These are phyloP conservation scores for Zonotrichia leucophrys DNA, from an alignment of 2,113 vertebrate species.

Conservation along the genomic window DNA sequence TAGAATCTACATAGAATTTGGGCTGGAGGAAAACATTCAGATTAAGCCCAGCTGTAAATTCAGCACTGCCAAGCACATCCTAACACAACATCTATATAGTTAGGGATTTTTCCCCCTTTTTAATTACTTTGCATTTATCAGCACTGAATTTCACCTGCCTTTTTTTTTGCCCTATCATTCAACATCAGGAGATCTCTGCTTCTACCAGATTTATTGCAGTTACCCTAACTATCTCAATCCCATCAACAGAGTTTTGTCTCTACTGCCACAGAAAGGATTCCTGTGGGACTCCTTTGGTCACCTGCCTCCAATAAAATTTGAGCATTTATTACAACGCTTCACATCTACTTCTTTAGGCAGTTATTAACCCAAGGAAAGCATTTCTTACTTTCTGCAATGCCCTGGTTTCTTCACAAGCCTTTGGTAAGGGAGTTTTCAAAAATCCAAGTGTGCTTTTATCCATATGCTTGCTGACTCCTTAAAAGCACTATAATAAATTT, in stretches of 20 bases:
- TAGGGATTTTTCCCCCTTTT: neutral
- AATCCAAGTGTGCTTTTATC: neutral
- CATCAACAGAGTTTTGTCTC: neutral
- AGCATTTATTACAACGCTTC: neutral
- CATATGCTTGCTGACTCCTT: neutral
- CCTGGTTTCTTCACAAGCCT: neutral
- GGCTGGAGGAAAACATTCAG: neutral
- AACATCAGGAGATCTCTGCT: neutral
- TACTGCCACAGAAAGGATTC: neutral
- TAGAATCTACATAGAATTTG: no score
- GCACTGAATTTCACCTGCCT: neutral
- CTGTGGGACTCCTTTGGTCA: neutral
- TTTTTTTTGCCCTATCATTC: neutral
- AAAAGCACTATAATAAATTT: conserved; percentile 12
- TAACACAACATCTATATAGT: neutral
- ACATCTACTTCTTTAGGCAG: neutral
- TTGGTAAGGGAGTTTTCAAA: neutral
- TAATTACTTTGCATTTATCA: neutral
- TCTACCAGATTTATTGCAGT: neutral
- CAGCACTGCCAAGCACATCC: neutral
- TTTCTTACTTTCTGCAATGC: neutral
- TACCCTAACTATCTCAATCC: neutral
- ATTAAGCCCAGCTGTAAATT: neutral
- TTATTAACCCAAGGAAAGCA: neutral
- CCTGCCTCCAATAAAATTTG: neutral